A percentile compares a stretch with the other conserved stretches of the same genome.
These are phyloP conservation scores for Heliconius charithonia DNA, from an alignment of 2,888 invertebrate species.

Conservation along the genomic window DNA sequence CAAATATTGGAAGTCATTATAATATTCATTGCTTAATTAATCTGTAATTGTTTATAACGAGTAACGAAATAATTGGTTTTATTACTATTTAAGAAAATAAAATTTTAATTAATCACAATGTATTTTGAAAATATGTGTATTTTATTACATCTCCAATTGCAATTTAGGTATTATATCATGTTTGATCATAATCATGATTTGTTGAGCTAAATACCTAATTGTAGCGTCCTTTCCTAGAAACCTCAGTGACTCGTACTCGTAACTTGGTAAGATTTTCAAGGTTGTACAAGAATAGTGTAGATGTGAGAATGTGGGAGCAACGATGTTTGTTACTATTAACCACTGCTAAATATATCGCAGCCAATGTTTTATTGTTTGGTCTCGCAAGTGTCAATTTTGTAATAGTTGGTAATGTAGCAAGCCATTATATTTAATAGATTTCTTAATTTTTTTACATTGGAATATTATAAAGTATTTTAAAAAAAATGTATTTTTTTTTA, in stretches of 20 bases:
- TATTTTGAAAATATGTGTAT: not conserved
- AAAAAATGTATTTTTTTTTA: not conserved
- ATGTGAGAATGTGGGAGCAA: constrained; percentile 64
- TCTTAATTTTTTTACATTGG: not conserved
- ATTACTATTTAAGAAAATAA: not conserved
- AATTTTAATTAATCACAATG: not conserved
- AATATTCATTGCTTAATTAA: not conserved
- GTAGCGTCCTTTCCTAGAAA: constrained; percentile 52
- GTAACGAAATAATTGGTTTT: not conserved
- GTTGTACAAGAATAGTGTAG: constrained; percentile 69
- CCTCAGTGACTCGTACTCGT: constrained; percentile 55
- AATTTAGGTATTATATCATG: constrained; percentile 1
- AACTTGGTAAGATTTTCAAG: constrained; percentile 67
- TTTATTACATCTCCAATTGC: not conserved
- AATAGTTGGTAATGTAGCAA: not conserved
- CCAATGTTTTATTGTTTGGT: constrained; percentile 59
- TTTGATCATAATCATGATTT: not conserved
- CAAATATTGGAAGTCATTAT: not conserved
- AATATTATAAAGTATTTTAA: not conserved
- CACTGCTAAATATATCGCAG: constrained; percentile 65
- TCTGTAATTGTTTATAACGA: not conserved
- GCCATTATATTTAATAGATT: not conserved
- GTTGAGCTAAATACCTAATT: constrained; percentile 39
- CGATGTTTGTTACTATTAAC: constrained; percentile 66
- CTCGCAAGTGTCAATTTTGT: constrained; percentile 51